phyloP scores from a whole-genome alignment of 2,797 vertebrate species.

The Eutrigla gurnardus region DNA sequence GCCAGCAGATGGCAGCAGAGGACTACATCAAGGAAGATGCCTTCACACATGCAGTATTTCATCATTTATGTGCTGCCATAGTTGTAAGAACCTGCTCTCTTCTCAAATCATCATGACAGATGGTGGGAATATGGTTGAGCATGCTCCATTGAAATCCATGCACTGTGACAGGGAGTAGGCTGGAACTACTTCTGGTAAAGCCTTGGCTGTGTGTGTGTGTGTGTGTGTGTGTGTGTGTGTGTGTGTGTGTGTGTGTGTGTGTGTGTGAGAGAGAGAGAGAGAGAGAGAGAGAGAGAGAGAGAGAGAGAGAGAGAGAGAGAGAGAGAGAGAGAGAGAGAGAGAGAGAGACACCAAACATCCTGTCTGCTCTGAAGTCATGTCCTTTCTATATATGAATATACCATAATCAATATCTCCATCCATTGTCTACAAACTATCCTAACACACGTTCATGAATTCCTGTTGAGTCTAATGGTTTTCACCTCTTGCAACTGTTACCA shows the following conservation, averaged over 20 bases:
- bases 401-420: background rate
- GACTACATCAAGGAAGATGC: constrained; percentile 1
- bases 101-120: constrained; percentile 59
- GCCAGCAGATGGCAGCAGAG: constrained; percentile 71
- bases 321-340: background rate
- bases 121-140: constrained; percentile 61
- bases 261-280: background rate
- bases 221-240: constrained; percentile 19
- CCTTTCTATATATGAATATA: background rate
- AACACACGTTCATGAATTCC: constrained; percentile 2
- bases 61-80: constrained; percentile 14
- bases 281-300: background rate
- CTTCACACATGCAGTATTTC: background rate
- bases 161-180: constrained; percentile 60
- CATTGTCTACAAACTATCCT: background rate
- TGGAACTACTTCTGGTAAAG: constrained; percentile 50
- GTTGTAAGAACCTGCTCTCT: constrained; percentile 37
- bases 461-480: background rate
- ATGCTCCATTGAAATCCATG: constrained; percentile 67
- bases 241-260: constrained; percentile 9
- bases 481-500: background rate
- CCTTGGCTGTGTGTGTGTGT: constrained; percentile 25
- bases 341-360: background rate
- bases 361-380: constrained; percentile 1
- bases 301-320: background rate